A percentile compares a stretch with the other conserved stretches of the same genome.
These are phyloP conservation scores for Ptilodon capucinus DNA, from an alignment of 2,888 invertebrate genomes.

Conservation along the genomic window DNA sequence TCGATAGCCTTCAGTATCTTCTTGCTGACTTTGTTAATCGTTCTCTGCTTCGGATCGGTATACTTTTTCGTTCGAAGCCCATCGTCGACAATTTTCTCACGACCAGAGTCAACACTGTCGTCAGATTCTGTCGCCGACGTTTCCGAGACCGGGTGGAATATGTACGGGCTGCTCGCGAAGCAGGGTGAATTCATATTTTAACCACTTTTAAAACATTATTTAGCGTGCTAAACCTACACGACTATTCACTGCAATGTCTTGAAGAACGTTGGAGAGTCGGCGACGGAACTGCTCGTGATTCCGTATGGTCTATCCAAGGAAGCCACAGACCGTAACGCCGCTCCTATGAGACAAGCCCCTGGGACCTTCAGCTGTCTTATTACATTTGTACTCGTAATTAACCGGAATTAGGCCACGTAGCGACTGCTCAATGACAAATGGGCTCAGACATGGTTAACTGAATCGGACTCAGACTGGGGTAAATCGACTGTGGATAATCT, in stretches of 20 bases:
- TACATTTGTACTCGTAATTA: slow-evolving; percentile 50
- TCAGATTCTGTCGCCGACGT: slow-evolving; percentile 75
- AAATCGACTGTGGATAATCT: slow-evolving; percentile 21
- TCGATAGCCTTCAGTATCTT: slow-evolving; percentile 75
- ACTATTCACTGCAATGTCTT: slow-evolving; percentile 51
- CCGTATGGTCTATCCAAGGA: slow-evolving; percentile 48
- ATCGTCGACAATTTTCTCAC: slow-evolving; percentile 63
- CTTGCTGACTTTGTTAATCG: slow-evolving; percentile 78
- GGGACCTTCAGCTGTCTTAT: slow-evolving; percentile 67
- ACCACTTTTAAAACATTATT: neutral
- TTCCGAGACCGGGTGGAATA: slow-evolving; percentile 74
- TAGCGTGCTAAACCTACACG: slow-evolving; percentile 20
- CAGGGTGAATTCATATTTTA: slow-evolving; percentile 70
- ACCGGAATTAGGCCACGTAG: slow-evolving; percentile 39
- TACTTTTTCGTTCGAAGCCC: slow-evolving; percentile 67
- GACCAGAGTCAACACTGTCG: slow-evolving; percentile 68
- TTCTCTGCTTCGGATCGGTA: slow-evolving; percentile 73
- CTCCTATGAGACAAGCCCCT: slow-evolving; percentile 61
- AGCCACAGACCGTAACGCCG: slow-evolving; percentile 57
- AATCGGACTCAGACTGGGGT: slow-evolving; percentile 31
- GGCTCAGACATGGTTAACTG: slow-evolving; percentile 18
- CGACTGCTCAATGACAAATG: slow-evolving; percentile 42
- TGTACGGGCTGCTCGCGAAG: slow-evolving; percentile 65
- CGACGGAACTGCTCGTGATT: slow-evolving; percentile 59
- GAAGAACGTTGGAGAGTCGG: slow-evolving; percentile 58